Base-by-base conservation (phyloP, 2,113 vertebrate species). In the Plectropomus leopardus region DNA sequence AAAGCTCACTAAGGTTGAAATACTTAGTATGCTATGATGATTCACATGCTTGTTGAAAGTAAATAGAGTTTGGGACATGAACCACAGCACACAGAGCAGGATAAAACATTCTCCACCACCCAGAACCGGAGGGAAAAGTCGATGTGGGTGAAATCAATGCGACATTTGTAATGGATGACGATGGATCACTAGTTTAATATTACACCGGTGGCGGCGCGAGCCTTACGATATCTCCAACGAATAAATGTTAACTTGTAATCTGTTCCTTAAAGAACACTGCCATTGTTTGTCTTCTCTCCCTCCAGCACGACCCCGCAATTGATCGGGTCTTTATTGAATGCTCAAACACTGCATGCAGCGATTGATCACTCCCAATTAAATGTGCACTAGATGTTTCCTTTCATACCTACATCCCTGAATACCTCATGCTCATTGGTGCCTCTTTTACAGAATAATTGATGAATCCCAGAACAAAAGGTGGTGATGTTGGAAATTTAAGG, bases 171-270 rank as follows among this genome's bases (percentile, higher is more conserved):
- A 98, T 79, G 87, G 94, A 93, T 96, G 93, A 94, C 96, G 93
- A 98, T 96, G 96, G 95, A 97, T 97, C 95, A 94, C 94, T 92
- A 94, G 93, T 95, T 97, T 97, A 97, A 97, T 97, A 97, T 97
- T 96, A 96, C 95, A 96, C 94, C 92, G 93, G 64, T 94, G 95
- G 96, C 94, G 91, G 92, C 14, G 34, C 36, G 95, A 93, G 95
- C 94, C 96, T 96, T 94, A 96, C 94, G 94, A 95, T 96, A 92
- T 91, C 87, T 86, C 90, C 93, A 96, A 95, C 94, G 94, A 97
- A 97, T 97, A 98, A 97, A 98, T 97, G 96, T 97, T 97, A 97
- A 96, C 96, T 96, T 96, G 95, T 96, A 97, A 97, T 98, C 96
- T 95, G 95, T 83, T 95, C 95, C 93, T 95, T 94, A 95, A 96